phyloP scores from a whole-genome alignment of 2,888 invertebrate genomes.

The Sussaba pulchella region DNA sequence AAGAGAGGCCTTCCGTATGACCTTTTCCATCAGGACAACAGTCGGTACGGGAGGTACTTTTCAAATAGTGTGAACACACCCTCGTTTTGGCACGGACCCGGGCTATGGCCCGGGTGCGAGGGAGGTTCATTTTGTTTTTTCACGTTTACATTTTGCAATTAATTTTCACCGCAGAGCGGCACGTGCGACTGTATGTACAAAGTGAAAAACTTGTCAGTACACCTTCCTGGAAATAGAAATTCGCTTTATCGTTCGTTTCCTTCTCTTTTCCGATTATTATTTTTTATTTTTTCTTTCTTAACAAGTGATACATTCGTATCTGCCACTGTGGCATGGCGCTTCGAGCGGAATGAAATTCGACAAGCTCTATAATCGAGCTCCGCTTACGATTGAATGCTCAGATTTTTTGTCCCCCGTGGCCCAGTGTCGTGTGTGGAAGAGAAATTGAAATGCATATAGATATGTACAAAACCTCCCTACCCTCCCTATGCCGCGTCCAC shows the following conservation, averaged over 20 bases:
- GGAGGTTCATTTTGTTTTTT: no score
- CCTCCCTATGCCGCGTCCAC: no score
- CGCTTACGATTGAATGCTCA: conserved; percentile 15
- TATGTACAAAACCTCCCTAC: no score
- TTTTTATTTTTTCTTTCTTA: neutral
- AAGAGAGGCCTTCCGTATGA: conserved; percentile 76
- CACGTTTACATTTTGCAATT: no score
- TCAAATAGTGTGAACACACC: conserved; percentile 51
- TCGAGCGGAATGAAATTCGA: conserved; percentile 27
- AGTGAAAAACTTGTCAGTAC: neutral
- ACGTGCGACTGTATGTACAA: neutral
- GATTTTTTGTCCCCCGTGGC: neutral
- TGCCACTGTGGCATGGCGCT: conserved; percentile 45
- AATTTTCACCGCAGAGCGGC: no score
- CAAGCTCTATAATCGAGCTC: neutral
- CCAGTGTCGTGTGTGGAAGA: no score
- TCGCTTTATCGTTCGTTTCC: no score
- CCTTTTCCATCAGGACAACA: conserved; percentile 77
- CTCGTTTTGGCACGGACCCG: conserved; percentile 16
- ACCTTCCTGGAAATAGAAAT: neutral
- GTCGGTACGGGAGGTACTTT: conserved; percentile 64
- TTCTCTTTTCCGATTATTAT: neutral
- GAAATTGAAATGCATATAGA: no score
- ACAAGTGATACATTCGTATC: conserved; percentile 2
- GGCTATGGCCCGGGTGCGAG: neutral